These are phyloP conservation scores for Troilus luridus DNA, from an alignment of 2,888 invertebrate genomes.

Conservation along the genomic window DNA sequence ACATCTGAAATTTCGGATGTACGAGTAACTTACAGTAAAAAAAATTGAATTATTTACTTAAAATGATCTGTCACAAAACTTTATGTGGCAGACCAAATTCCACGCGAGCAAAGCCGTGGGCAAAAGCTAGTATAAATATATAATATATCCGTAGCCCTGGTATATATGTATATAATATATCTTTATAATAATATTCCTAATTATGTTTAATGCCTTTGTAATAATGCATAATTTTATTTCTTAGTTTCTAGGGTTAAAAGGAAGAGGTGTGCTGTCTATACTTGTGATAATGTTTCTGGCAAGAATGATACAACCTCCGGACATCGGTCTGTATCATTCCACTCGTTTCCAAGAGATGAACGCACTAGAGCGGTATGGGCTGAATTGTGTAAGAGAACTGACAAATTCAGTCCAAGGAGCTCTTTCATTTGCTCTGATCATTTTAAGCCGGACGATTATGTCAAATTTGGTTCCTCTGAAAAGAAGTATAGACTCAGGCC, in stretches of 20 bases:
- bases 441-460: constrained; percentile 35
- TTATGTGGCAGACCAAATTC: too few species aligned
- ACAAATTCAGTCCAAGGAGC: background rate
- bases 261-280: background rate
- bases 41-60: too few species aligned
- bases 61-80: too few species aligned
- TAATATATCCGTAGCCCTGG: too few species aligned
- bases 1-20: too few species aligned
- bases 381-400: constrained; percentile 31
- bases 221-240: background rate
- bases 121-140: too few species aligned
- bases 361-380: constrained; percentile 45
- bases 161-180: too few species aligned
- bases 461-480: background rate
- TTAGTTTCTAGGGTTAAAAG: background rate
- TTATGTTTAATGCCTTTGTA: background rate
- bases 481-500: background rate
- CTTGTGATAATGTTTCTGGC: background rate
- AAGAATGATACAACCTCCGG: background rate
- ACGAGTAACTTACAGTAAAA: too few species aligned
- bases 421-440: constrained; percentile 52
- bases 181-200: too few species aligned
- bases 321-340: background rate
- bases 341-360: constrained; percentile 41
- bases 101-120: too few species aligned